phyloP scores from a whole-genome alignment of 2,797 vertebrate species.

The Cossypha heuglini region DNA sequence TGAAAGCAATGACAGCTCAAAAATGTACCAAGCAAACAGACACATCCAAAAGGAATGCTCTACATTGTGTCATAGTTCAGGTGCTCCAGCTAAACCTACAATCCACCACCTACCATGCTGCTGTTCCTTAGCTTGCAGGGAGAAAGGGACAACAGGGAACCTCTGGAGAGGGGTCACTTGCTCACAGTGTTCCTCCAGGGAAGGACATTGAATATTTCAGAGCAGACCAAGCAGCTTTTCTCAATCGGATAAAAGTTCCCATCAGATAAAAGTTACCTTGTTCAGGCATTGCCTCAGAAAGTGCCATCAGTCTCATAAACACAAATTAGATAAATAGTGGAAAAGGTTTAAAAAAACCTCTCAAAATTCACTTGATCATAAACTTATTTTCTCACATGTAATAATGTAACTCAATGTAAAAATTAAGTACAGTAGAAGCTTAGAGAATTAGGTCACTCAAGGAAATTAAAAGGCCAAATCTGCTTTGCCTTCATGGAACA shows the following conservation, averaged over 20 bases:
- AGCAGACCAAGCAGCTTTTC: neutral
- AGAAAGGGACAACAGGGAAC: neutral
- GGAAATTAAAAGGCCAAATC: neutral
- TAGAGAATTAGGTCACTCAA: neutral
- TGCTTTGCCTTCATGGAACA: neutral
- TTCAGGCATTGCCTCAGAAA: neutral
- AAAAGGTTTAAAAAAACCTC: neutral
- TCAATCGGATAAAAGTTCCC: neutral
- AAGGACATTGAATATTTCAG: neutral
- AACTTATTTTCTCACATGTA: neutral
- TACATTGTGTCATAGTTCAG: fast-evolving
- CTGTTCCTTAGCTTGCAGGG: neutral
- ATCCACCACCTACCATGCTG: fast-evolving
- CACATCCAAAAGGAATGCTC: neutral
- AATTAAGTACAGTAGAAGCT: neutral
- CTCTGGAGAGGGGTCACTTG: neutral
- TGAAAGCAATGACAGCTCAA: neutral
- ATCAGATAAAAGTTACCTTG: neutral
- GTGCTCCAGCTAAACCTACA: neutral
- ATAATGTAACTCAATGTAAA: neutral
- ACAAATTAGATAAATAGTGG: neutral
- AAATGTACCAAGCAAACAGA: neutral
- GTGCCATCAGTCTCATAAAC: neutral
- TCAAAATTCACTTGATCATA: neutral
- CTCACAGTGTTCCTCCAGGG: neutral